phyloP scores from a whole-genome alignment of 2,797 vertebrate genomes.

The Danionella dracula region DNA sequence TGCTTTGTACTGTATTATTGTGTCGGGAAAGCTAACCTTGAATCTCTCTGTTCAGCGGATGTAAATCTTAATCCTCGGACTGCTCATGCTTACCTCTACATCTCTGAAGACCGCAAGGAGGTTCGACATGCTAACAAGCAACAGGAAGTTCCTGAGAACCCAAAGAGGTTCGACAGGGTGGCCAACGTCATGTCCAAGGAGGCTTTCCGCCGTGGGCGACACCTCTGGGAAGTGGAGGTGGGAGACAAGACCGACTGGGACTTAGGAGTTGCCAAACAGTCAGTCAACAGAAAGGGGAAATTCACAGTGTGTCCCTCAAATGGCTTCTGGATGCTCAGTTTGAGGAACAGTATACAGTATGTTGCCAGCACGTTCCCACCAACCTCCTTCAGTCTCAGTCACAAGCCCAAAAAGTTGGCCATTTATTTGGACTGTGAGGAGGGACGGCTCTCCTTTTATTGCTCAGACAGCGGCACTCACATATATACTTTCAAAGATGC shows the following conservation, averaged over 20 bases:
- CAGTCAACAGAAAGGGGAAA: constrained; percentile 73
- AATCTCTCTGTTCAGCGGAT: constrained; percentile 52
- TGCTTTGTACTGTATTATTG: too few relatives aligned
- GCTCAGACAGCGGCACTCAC: constrained; percentile 64
- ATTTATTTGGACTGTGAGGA: constrained; percentile 66
- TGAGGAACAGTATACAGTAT: constrained; percentile 64
- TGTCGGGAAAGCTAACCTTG: too few relatives aligned
- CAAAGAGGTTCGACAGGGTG: constrained; percentile 72
- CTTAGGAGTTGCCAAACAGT: constrained; percentile 66
- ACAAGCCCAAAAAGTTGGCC: constrained; percentile 59
- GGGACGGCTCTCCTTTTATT: constrained; percentile 70
- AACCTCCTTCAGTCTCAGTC: constrained; percentile 52
- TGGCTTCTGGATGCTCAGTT: constrained; percentile 71
- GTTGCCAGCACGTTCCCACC: constrained; percentile 57
- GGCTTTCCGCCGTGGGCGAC: constrained; percentile 62
- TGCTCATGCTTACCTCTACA: constrained; percentile 69
- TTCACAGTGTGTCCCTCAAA: constrained; percentile 69
- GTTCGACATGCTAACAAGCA: constrained; percentile 63
- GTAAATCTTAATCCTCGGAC: constrained; percentile 74
- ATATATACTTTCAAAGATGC: constrained; percentile 68
- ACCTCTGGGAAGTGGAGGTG: constrained; percentile 78
- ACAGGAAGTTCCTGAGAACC: constrained; percentile 67
- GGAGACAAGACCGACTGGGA: constrained; percentile 72
- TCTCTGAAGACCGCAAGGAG: constrained; percentile 72
- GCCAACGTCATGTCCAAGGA: constrained; percentile 72